These are phyloP conservation scores for Allacma fusca DNA, from an alignment of 2,888 invertebrate genomes.

Conservation along the genomic window DNA sequence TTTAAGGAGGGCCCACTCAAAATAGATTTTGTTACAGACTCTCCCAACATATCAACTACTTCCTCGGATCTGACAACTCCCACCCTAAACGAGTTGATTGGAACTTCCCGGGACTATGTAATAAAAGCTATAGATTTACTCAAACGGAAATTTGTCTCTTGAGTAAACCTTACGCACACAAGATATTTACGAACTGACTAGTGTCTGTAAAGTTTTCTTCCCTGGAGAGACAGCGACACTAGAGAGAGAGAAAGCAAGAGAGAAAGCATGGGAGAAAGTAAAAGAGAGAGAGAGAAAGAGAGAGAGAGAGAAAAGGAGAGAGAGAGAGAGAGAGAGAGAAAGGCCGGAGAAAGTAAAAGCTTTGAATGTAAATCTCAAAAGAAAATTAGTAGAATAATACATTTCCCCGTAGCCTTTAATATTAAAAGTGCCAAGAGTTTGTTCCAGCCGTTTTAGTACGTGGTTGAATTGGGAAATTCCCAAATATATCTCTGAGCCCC, in stretches of 20 bases:
- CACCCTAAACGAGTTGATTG: background rate
- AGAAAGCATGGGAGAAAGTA: background rate
- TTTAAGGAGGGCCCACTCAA: background rate
- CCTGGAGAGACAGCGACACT: background rate
- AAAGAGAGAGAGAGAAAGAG: background rate
- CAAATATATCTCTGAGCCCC: background rate
- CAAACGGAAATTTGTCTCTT: constrained; percentile 1
- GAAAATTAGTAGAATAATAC: constrained; percentile 4
- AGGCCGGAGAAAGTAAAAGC: background rate
- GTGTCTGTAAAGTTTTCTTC: background rate
- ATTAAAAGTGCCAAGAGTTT: constrained; percentile 9
- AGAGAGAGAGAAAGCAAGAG: no score
- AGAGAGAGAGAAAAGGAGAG: no score
- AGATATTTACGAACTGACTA: constrained; percentile 9
- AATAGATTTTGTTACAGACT: background rate
- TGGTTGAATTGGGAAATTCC: background rate
- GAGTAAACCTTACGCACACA: background rate
- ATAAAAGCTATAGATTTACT: constrained; percentile 16
- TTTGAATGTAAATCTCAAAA: constrained; percentile 1
- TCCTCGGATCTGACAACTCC: background rate
- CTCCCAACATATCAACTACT: background rate
- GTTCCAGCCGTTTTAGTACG: constrained; percentile 4
- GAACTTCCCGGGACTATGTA: background rate
- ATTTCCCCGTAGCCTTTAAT: background rate
- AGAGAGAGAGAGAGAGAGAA: no score